Conservation (phyloP, 2,113 vertebrate species). For the Cyanoramphus novaezelandiae region DNA sequence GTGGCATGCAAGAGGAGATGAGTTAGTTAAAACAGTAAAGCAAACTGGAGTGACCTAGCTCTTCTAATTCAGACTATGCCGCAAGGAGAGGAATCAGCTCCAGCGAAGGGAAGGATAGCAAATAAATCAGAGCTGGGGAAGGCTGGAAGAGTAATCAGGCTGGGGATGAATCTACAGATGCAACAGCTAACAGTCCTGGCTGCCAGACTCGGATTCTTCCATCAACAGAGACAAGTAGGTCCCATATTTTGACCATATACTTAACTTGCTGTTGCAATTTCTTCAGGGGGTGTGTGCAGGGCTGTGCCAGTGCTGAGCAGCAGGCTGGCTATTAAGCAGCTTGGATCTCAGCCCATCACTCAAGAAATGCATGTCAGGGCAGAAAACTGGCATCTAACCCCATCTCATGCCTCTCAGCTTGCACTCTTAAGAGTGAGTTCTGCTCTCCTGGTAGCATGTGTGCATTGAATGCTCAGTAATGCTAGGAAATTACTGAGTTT, state of each 20-base stretch:
- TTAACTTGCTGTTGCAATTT: background rate
- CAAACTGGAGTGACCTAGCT: background rate
- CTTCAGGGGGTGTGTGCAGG: background rate
- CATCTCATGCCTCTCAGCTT: background rate
- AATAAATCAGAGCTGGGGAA: background rate
- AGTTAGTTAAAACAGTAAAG: background rate
- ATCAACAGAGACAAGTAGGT: background rate
- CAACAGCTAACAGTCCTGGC: background rate
- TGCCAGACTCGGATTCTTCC: background rate
- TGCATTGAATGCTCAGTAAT: background rate
- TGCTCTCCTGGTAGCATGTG: background rate
- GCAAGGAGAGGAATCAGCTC: background rate
- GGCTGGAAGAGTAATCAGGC: background rate
- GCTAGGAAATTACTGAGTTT: background rate
- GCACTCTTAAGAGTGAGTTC: background rate
- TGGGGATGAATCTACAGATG: background rate
- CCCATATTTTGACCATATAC: background rate
- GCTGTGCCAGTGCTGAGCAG: background rate
- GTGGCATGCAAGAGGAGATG: background rate
- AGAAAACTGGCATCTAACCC: background rate
- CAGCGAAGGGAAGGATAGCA: background rate
- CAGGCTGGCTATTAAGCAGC: background rate
- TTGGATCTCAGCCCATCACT: background rate
- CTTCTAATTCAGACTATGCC: background rate
- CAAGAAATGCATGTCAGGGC: background rate